Evolutionary conservation across 2,888 invertebrate species (phyloP).

Genomic region (Biston betularia): DNA sequence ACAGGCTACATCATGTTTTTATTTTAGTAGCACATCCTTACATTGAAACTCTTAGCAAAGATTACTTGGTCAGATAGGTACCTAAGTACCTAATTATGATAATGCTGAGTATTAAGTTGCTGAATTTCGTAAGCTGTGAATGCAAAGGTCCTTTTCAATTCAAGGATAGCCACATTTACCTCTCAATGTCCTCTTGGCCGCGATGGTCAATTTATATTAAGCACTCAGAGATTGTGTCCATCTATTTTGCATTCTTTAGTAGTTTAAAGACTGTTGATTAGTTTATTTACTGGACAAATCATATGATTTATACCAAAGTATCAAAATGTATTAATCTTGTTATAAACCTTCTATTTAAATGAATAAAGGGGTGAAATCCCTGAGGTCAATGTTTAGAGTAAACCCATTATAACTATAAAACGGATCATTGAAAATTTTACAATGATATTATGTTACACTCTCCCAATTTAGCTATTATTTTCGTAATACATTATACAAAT

Average conservation of each 20-base stretch:
- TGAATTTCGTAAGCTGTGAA: conserved; percentile 34
- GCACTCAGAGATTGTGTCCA: conserved; percentile 29
- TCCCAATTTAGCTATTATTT: background rate
- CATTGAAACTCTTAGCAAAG: background rate
- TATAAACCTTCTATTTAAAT: no score
- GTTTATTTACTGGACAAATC: background rate
- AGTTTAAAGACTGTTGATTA: background rate
- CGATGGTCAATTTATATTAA: conserved; percentile 37
- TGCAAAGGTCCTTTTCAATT: conserved; percentile 36
- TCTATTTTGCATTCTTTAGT: conserved; percentile 36
- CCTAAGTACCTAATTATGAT: conserved; percentile 7
- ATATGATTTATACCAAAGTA: background rate
- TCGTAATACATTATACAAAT: background rate
- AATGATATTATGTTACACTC: background rate
- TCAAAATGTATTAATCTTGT: no score
- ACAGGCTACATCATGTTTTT: background rate
- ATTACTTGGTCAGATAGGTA: background rate
- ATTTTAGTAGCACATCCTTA: background rate
- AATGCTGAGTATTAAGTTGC: conserved; percentile 10
- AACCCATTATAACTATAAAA: no score
- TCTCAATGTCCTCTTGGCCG: conserved; percentile 29
- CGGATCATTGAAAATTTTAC: no score
- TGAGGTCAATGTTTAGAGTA: no score
- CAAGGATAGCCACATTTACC: conserved; percentile 47
- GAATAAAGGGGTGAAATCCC: no score